Evolutionary conservation across 2,797 vertebrate species (phyloP), one percentile per base, ranked within the genome.

Genomic region (Podarcis lilfordi): DNA sequence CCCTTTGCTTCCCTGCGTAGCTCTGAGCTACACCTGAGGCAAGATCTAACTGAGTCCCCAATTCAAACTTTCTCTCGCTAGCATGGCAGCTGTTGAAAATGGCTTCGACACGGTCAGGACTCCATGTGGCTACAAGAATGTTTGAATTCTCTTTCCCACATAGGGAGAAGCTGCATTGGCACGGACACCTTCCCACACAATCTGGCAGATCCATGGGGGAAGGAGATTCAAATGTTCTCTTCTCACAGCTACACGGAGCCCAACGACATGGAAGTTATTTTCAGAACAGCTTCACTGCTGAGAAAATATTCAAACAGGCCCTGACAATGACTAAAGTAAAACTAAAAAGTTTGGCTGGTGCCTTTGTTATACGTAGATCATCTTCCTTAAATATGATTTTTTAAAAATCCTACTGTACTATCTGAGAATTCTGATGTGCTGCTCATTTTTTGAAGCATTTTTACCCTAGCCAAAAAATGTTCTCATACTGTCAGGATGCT

Each of bases 181-280:
- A 88, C 27, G 19, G 80, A 83, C 69, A 55, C 25, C 50, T 83
- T 88, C 74, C 72, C 86, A 88, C 61, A 88, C 86, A 88, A 88
- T 88, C 86, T 88, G 86, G 86, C 75, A 55, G 32, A 35, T 83
- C 71, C 74, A 40, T n/a, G 40, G 76, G 86, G 25, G 43, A 69
- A 88, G 29, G 25, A 29, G 74, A 69, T 88, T 50, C 59, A 88
- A 78, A 83, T 88, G 74, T 83, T 83, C 59, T 59, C 43, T 83
- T 77, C 80, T 55, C 32, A 66, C 61, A 77, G 61, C 71, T 43
- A 69, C 64, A 61, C 23, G 74, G 82, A 83, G 74, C 61, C 61
- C 15, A 72, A 27, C 27, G 19, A 40, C 8, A n/a, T 64, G 80
- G 29, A 82, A 75, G 86, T 59, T 83, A 83, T 88, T 88, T 88